phyloP scores from a whole-genome alignment of 2,888 invertebrate species.

The Smittia sp. region DNA sequence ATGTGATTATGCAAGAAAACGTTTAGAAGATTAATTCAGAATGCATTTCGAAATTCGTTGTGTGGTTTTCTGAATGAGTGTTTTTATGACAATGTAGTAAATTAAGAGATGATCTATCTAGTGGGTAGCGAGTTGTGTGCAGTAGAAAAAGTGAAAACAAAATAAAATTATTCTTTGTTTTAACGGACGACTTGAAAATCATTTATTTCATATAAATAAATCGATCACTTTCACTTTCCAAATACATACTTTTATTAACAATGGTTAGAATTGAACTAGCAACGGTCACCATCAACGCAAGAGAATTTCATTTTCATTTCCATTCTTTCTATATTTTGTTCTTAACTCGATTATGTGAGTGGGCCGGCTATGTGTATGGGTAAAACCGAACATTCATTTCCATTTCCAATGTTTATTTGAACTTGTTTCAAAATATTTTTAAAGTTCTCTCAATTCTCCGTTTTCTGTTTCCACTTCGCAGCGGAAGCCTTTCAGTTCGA shows the following conservation, averaged over 20 bases:
- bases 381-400: too few species aligned
- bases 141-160: too few species aligned
- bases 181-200: too few species aligned
- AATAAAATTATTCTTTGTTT: too few species aligned
- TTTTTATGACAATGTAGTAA: not conserved
- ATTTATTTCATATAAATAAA: too few species aligned
- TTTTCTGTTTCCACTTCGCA: slow-evolving; percentile 11
- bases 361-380: slow-evolving; percentile 1
- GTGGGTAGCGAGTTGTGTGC: too few species aligned
- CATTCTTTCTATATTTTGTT: not conserved
- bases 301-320: slow-evolving; percentile 8
- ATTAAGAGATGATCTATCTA: not conserved
- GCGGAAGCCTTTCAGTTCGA: slow-evolving; percentile 26
- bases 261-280: too few species aligned
- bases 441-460: slow-evolving; percentile 28
- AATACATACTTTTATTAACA: too few species aligned
- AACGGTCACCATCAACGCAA: not conserved
- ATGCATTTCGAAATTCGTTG: not conserved
- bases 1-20: not conserved
- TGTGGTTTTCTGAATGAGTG: not conserved
- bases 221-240: too few species aligned
- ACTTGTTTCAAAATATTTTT: slow-evolving; percentile 16
- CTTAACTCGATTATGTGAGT: not conserved
- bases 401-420: slow-evolving; percentile 17
- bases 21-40: not conserved